Evolutionary conservation across 2,888 invertebrate genomes (phyloP).

Genomic region (Tupiocoris notatus): DNA sequence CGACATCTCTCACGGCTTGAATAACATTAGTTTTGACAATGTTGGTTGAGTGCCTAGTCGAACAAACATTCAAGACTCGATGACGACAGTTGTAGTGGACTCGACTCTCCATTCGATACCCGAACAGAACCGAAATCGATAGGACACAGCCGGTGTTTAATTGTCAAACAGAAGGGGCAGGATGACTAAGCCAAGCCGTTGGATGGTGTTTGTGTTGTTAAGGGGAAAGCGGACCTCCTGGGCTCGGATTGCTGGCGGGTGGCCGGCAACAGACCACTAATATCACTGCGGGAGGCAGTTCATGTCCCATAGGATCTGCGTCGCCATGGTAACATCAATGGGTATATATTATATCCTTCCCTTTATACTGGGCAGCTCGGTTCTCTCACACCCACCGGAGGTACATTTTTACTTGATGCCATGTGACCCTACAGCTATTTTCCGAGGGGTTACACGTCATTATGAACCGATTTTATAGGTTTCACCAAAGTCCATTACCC

Average conservation of each 20-base stretch:
- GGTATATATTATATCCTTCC: constrained; percentile 21
- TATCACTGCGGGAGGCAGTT: constrained; percentile 14
- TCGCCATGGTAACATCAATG: constrained; percentile 20
- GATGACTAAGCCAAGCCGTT: not conserved
- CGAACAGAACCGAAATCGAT: not conserved
- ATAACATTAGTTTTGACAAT: not conserved
- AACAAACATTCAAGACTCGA: not conserved
- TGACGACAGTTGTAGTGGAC: not conserved
- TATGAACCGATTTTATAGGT: constrained; percentile 34
- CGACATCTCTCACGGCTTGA: not conserved
- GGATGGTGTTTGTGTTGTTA: not conserved
- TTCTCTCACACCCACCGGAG: not conserved
- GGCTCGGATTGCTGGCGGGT: not conserved
- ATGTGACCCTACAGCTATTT: not conserved
- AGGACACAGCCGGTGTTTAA: not conserved
- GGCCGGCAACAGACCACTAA: constrained; percentile 2
- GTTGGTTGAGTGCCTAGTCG: not conserved
- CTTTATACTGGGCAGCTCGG: not conserved
- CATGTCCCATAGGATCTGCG: not conserved
- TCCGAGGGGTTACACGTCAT: constrained; percentile 19
- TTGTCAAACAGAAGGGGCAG: not conserved
- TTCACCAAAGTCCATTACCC: constrained; percentile 17
- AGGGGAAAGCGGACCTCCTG: not conserved
- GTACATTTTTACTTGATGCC: not conserved
- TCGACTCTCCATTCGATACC: not conserved